A percentile compares a stretch with the other conserved stretches of the same genome.
phyloP scores from a whole-genome alignment of 2,888 invertebrate species.

The Morpho helenor region DNA sequence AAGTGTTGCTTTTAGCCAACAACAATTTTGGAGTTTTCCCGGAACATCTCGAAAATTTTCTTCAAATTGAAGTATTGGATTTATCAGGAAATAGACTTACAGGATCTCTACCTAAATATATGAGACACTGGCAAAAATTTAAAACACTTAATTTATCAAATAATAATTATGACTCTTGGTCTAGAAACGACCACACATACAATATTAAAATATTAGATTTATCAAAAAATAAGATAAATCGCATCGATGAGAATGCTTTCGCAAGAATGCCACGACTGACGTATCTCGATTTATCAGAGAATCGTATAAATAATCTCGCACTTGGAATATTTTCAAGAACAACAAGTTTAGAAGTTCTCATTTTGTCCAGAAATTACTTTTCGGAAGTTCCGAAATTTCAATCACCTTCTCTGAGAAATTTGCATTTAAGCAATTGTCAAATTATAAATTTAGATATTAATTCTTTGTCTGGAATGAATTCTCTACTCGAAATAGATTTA shows the following conservation, averaged over 20 bases:
- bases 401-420: slow-evolving; percentile 75
- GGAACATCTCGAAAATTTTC: slow-evolving; percentile 62
- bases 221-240: slow-evolving; percentile 82
- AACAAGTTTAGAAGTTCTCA: slow-evolving; percentile 76
- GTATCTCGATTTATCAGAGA: slow-evolving; percentile 83
- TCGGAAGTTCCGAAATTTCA: slow-evolving; percentile 76
- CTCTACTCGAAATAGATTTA: slow-evolving; percentile 79
- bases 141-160: slow-evolving; percentile 79
- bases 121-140: slow-evolving; percentile 71
- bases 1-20: slow-evolving; percentile 81
- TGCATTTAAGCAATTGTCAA: slow-evolving; percentile 83
- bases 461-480: slow-evolving; percentile 76
- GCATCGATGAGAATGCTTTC: slow-evolving; percentile 80
- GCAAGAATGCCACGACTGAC: slow-evolving; percentile 73
- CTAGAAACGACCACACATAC: slow-evolving; percentile 40
- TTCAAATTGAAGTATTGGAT: slow-evolving; percentile 68
- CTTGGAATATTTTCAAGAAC: slow-evolving; percentile 77
- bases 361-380: slow-evolving; percentile 83
- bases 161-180: slow-evolving; percentile 71
- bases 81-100: slow-evolving; percentile 74
- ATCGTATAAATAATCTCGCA: slow-evolving; percentile 80
- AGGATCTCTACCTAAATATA: slow-evolving; percentile 57
- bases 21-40: slow-evolving; percentile 81
- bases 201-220: slow-evolving; percentile 80
- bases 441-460: slow-evolving; percentile 73